Percentiles rank a stretch among this genome's conserved stretches.
Conservation (phyloP, 2,888 invertebrate species). For the Steinernema scapterisci region DNA sequence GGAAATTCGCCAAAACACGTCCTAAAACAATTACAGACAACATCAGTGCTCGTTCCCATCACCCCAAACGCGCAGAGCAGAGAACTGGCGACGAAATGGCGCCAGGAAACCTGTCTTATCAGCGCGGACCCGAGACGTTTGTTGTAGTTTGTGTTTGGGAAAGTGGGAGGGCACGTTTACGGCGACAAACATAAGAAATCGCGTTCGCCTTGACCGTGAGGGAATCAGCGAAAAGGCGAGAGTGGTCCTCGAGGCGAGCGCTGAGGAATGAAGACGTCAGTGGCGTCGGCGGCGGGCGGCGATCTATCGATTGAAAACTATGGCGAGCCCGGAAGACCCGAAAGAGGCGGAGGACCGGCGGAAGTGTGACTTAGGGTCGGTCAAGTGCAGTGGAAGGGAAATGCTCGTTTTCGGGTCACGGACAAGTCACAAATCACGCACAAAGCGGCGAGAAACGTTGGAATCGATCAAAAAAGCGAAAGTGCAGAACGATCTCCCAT, state of each 20-base stretch:
- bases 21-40: neutral
- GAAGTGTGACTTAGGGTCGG: neutral
- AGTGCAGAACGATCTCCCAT: neutral
- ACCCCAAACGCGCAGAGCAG: neutral
- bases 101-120: slow-evolving; percentile 14
- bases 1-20: neutral
- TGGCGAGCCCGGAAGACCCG: neutral
- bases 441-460: neutral
- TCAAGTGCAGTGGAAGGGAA: neutral
- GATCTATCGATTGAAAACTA: slow-evolving; percentile 25
- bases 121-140: neutral
- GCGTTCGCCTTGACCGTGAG: neutral
- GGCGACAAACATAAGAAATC: neutral
- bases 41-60: neutral
- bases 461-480: neutral
- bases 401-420: neutral
- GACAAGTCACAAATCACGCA: neutral
- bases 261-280: neutral
- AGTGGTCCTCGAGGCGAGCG: neutral
- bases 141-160: slow-evolving; percentile 3
- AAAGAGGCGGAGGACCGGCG: neutral
- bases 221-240: neutral
- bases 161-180: neutral
- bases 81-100: neutral
- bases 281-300: neutral